A percentile compares a stretch with the other conserved stretches of the same genome.
These are phyloP conservation scores for Channa striata DNA, from an alignment of 2,797 vertebrate genomes.

Conservation along the genomic window DNA sequence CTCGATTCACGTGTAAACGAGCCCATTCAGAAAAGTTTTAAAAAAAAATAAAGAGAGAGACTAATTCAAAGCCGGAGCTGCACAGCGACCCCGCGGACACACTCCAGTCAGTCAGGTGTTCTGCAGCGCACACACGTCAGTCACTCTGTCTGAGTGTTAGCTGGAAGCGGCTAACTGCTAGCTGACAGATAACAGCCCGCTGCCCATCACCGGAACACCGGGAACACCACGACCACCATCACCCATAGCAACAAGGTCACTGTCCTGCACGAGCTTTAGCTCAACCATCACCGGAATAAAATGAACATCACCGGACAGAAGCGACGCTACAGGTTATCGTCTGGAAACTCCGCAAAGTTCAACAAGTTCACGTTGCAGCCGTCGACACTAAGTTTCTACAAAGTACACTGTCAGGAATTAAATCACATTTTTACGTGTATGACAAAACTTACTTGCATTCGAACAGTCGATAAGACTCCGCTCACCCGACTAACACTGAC, in stretches of 20 bases:
- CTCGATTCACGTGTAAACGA: not conserved
- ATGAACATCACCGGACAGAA: not conserved
- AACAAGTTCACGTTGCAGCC: not conserved
- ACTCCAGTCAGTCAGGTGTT: conserved; percentile 5
- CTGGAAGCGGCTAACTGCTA: not conserved
- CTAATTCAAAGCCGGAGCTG: not conserved
- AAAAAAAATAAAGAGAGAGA: not conserved
- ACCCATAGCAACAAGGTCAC: too few relatives aligned
- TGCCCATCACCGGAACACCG: not conserved
- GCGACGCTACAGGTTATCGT: too few relatives aligned
- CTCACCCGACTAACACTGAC: accelerated
- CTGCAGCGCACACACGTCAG: not conserved
- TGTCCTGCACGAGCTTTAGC: too few relatives aligned
- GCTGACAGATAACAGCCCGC: not conserved
- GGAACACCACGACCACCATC: not conserved
- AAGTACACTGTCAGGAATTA: not conserved
- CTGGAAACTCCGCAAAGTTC: not conserved
- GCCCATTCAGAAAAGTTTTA: conserved; percentile 22
- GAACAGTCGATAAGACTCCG: not conserved
- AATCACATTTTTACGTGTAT: not conserved
- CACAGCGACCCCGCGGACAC: not conserved
- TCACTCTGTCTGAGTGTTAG: not conserved
- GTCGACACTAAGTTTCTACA: not conserved
- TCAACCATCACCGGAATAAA: not conserved
- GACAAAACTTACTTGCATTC: conserved; percentile 20